phyloP scores from a whole-genome alignment of 37 sponge, comb jelly and placozoan species.

The Theonella swinhoei region DNA sequence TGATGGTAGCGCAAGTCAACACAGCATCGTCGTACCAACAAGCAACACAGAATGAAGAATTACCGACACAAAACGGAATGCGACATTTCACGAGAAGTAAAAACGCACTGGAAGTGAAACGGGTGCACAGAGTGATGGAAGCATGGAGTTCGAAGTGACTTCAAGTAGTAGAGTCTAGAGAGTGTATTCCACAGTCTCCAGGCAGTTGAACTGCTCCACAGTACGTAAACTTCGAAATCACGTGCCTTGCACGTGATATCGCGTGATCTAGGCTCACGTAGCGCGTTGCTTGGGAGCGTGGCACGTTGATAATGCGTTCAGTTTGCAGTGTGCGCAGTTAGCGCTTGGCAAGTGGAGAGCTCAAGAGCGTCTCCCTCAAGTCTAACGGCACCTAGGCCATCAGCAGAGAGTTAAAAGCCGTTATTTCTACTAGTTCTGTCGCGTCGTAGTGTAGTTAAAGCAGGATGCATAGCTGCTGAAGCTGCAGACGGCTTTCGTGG shows the following conservation, averaged over 20 bases:
- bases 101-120: neutral
- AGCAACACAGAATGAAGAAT: too few species aligned
- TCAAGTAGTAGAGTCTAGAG: too few species aligned
- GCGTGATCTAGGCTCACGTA: neutral
- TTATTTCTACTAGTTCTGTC: neutral
- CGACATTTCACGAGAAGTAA: neutral
- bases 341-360: neutral
- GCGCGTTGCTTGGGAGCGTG: neutral
- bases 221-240: neutral
- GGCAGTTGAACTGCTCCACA: too few species aligned
- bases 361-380: neutral
- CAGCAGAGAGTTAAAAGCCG: neutral
- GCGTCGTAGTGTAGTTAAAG: neutral
- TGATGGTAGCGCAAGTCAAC: too few species aligned
- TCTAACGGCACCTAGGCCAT: neutral
- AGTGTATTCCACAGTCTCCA: too few species aligned
- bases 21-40: too few species aligned
- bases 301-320: neutral
- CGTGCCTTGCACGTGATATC: neutral
- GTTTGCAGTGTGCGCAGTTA: neutral
- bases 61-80: too few species aligned
- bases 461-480: neutral
- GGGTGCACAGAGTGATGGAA: neutral
- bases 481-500: neutral
- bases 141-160: too few species aligned